A percentile compares a stretch with the other conserved stretches of the same genome.
Evolutionary conservation across 2,888 invertebrate species (phyloP).

Genomic region (Chironomus riparius): DNA sequence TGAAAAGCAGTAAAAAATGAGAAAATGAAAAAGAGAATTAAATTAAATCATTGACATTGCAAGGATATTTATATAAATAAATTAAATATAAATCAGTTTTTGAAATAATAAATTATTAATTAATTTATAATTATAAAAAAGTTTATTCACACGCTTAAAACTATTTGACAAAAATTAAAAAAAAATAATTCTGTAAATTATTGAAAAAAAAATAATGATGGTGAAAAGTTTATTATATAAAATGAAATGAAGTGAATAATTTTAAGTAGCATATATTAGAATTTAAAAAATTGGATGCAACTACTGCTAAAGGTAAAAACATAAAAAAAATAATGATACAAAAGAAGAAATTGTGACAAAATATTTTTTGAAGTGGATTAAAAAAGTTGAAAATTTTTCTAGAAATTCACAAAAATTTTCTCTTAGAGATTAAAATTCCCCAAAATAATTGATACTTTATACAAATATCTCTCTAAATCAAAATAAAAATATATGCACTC

Average conservation of each 20-base stretch:
- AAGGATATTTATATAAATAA: not conserved
- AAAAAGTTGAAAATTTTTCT: not conserved
- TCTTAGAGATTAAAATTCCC: too few relatives aligned
- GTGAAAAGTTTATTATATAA: not conserved
- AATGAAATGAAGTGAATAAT: not conserved
- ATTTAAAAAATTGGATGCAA: not conserved
- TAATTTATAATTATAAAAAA: not conserved
- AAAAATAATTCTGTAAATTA: not conserved
- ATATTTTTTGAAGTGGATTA: not conserved
- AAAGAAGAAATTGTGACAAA: not conserved
- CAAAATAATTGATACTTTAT: too few relatives aligned
- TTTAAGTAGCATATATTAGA: conserved; percentile 3
- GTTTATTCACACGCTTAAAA: not conserved
- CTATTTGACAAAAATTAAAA: not conserved
- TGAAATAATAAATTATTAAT: not conserved
- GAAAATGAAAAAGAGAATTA: not conserved
- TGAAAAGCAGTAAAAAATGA: too few relatives aligned
- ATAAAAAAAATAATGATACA: not conserved
- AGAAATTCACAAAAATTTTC: too few relatives aligned
- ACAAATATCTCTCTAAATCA: too few relatives aligned
- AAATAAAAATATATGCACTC: too few relatives aligned
- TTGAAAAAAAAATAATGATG: not conserved
- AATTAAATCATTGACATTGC: not conserved
- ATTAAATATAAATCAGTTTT: not conserved
- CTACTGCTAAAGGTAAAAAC: not conserved